A percentile compares a stretch with the other conserved stretches of the same genome.
Conservation (phyloP, 2,113 vertebrate species). For the Morone saxatilis region DNA sequence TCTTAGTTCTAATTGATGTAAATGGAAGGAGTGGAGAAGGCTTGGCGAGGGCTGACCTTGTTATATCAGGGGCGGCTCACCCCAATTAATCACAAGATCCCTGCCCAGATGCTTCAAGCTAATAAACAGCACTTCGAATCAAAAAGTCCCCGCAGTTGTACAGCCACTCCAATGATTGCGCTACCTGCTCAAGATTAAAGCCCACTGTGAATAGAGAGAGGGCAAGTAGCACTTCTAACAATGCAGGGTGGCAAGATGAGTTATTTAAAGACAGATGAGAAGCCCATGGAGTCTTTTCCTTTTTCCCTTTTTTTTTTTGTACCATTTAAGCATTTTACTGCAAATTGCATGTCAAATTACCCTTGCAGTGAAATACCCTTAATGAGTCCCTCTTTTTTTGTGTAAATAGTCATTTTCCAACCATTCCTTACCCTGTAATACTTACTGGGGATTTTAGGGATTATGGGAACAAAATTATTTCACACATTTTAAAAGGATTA, state of each 20-base stretch:
- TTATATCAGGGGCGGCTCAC: slow-evolving; percentile 89
- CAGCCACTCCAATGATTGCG: slow-evolving; percentile 75
- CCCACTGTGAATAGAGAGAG: slow-evolving; percentile 58
- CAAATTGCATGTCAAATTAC: slow-evolving; percentile 81
- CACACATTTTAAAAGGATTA: slow-evolving; percentile 82
- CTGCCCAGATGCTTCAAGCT: slow-evolving; percentile 89
- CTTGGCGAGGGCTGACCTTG: slow-evolving; percentile 90
- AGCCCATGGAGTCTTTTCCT: slow-evolving; percentile 16
- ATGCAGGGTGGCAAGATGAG: slow-evolving; percentile 54
- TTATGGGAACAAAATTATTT: slow-evolving; percentile 76
- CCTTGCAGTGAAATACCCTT: slow-evolving; percentile 73
- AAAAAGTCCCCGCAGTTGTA: slow-evolving; percentile 77
- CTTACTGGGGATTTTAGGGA: slow-evolving; percentile 77
- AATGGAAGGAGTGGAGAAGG: slow-evolving; percentile 91
- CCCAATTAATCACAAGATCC: slow-evolving; percentile 95
- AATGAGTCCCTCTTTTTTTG: slow-evolving; percentile 75
- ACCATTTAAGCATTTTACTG: slow-evolving; percentile 73
- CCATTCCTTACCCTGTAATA: slow-evolving; percentile 68
- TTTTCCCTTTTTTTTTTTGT: slow-evolving; percentile 4
- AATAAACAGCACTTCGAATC: slow-evolving; percentile 86
- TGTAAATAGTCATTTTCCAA: slow-evolving; percentile 78
- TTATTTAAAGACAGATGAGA: slow-evolving; percentile 70
- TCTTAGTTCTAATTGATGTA: slow-evolving; percentile 92
- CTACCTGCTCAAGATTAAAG: slow-evolving; percentile 78
- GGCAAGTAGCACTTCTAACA: slow-evolving; percentile 68